These are phyloP conservation scores for Oceanodroma tethys DNA, from an alignment of 2,113 vertebrate genomes.

Conservation along the genomic window DNA sequence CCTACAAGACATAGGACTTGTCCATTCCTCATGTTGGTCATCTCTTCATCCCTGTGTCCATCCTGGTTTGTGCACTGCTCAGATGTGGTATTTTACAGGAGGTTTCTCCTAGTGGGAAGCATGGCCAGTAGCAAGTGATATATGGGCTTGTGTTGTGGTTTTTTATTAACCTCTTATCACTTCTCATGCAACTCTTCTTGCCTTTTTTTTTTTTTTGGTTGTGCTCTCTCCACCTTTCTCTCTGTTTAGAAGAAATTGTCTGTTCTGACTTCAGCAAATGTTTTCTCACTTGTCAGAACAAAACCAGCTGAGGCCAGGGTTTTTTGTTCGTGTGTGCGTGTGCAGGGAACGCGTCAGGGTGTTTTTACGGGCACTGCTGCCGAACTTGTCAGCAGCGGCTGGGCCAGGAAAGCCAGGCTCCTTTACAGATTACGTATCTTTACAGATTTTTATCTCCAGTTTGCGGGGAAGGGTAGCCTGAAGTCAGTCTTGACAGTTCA, in stretches of 20 bases:
- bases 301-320: background rate
- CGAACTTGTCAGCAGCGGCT: background rate
- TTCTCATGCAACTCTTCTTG: background rate
- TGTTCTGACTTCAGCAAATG: background rate
- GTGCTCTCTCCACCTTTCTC: background rate
- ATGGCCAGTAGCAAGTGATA: background rate
- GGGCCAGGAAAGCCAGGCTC: background rate
- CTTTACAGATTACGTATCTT: background rate
- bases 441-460: background rate
- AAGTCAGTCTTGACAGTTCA: background rate
- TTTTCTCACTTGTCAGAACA: constrained; percentile 24
- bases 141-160: background rate
- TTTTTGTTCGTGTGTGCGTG: background rate
- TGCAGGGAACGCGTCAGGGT: background rate
- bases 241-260: background rate
- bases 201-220: background rate
- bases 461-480: background rate
- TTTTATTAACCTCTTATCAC: background rate
- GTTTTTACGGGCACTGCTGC: background rate
- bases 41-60: background rate
- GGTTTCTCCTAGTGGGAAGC: background rate
- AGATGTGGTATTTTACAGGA: background rate
- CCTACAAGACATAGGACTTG: background rate
- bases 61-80: background rate
- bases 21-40: rapidly evolving